Conservation (phyloP, 2,113 vertebrate genomes). For the Nibea albiflora region DNA sequence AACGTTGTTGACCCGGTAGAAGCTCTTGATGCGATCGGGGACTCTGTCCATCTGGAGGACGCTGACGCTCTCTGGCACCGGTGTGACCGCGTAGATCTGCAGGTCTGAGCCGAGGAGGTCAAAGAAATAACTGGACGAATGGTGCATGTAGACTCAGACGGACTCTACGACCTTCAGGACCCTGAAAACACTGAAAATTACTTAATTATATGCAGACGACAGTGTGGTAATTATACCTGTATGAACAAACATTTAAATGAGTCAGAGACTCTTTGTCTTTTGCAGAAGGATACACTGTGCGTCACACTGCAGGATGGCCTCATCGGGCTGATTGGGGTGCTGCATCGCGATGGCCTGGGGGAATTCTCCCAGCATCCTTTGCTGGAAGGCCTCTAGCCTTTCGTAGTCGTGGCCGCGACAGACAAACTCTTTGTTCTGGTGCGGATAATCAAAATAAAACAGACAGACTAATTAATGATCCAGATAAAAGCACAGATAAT, state of each 20-base stretch:
- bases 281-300: slow-evolving; percentile 95
- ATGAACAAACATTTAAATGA: neutral
- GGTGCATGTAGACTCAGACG: neutral
- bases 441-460: neutral
- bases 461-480: neutral
- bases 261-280: neutral
- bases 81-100: slow-evolving; percentile 95
- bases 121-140: slow-evolving; percentile 45
- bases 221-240: neutral
- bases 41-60: slow-evolving; percentile 96
- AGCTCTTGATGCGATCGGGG: slow-evolving; percentile 97
- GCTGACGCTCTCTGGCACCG: slow-evolving; percentile 91
- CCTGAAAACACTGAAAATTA: neutral
- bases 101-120: slow-evolving; percentile 77
- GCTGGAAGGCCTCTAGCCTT: slow-evolving; percentile 96
- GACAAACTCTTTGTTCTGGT: slow-evolving; percentile 98
- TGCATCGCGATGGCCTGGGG: slow-evolving; percentile 99
- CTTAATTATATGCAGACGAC: neutral
- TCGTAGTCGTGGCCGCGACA: slow-evolving; percentile 98
- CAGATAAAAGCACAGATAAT: neutral
- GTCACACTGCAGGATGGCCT: slow-evolving; percentile 94
- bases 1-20: slow-evolving; percentile 97
- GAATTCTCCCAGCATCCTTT: slow-evolving; percentile 98
- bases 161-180: neutral
- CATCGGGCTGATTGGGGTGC: slow-evolving; percentile 97